phyloP scores from a whole-genome alignment of 1,140 invertebrate genomes.

The Holotrichia oblita region DNA sequence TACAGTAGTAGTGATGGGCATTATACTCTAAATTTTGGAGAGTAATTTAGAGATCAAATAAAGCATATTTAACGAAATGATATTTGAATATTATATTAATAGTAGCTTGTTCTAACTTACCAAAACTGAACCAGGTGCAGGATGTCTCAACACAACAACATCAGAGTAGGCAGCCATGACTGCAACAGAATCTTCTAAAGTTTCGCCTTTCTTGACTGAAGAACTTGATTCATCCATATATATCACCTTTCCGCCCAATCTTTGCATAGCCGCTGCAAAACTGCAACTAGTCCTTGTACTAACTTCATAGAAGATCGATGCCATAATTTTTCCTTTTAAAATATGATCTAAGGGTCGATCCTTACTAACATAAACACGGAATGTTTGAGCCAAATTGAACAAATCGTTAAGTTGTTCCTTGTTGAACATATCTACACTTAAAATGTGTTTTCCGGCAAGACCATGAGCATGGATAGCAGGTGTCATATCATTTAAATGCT shows the following conservation, averaged over 20 bases:
- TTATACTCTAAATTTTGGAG: too few relatives aligned
- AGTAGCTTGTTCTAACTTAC: constrained; percentile 68
- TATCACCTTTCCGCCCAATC: constrained; percentile 92
- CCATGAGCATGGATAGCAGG: constrained; percentile 61
- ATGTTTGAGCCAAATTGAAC: constrained; percentile 92
- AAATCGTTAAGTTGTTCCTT: constrained; percentile 93
- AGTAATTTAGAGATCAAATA: too few relatives aligned
- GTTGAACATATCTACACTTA: constrained; percentile 86
- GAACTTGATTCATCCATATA: constrained; percentile 89
- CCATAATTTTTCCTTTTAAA: constrained; percentile 93
- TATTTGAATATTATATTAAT: too few relatives aligned
- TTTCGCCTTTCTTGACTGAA: constrained; percentile 97
- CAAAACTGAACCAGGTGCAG: constrained; percentile 88
- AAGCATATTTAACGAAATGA: too few relatives aligned
- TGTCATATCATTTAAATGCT: constrained; percentile 43
- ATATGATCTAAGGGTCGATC: constrained; percentile 87
- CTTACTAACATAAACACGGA: constrained; percentile 83
- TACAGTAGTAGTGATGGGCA: too few relatives aligned
- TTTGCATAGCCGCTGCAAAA: constrained; percentile 95
- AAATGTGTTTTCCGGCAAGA: constrained; percentile 81
- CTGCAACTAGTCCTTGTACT: constrained; percentile 96
- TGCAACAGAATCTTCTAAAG: constrained; percentile 87
- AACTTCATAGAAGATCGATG: constrained; percentile 96
- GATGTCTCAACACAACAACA: constrained; percentile 93
- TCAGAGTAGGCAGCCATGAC: constrained; percentile 91